Evolutionary conservation across 2,797 vertebrate genomes (phyloP).

Genomic region (Danionella dracula): DNA sequence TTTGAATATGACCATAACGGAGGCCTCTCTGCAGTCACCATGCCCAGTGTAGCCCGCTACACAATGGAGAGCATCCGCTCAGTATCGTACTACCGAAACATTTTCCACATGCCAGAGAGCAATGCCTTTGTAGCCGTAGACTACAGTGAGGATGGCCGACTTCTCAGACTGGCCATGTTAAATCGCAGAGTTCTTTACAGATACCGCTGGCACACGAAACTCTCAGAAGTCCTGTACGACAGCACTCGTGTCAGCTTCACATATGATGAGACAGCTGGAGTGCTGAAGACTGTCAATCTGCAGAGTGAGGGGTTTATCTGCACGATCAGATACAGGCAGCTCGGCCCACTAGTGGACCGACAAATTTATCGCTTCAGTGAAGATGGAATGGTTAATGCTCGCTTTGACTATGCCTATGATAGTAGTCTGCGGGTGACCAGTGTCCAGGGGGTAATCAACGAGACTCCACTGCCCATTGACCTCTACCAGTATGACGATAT

Average conservation of each 20-base stretch:
- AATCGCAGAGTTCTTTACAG: constrained; percentile 90
- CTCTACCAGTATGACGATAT: constrained; percentile 98
- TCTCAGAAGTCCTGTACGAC: constrained; percentile 93
- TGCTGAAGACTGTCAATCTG: constrained; percentile 95
- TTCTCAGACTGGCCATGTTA: constrained; percentile 86
- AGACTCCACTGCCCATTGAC: constrained; percentile 94
- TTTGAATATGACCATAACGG: constrained; percentile 94
- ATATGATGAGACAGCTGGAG: constrained; percentile 91
- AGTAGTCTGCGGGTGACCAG: constrained; percentile 95
- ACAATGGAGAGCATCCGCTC: constrained; percentile 98
- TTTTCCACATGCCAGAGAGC: constrained; percentile 95
- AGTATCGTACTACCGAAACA: constrained; percentile 95
- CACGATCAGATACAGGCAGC: constrained; percentile 94
- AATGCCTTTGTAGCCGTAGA: constrained; percentile 93
- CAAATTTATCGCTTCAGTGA: constrained; percentile 99
- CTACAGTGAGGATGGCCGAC: constrained; percentile 94
- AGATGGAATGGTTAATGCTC: constrained; percentile 95
- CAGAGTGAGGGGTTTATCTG: constrained; percentile 98
- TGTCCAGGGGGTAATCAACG: constrained; percentile 97
- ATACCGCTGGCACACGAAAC: constrained; percentile 89
- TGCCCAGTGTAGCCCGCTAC: constrained; percentile 97
- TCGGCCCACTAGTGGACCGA: constrained; percentile 91
- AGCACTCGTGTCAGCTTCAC: constrained; percentile 96
- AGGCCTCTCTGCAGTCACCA: constrained; percentile 89
- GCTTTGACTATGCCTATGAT: constrained; percentile 98